These are phyloP conservation scores for Ptychodera flava DNA, from an alignment of 35 echinoderm and acorn worm species.

Conservation along the genomic window DNA sequence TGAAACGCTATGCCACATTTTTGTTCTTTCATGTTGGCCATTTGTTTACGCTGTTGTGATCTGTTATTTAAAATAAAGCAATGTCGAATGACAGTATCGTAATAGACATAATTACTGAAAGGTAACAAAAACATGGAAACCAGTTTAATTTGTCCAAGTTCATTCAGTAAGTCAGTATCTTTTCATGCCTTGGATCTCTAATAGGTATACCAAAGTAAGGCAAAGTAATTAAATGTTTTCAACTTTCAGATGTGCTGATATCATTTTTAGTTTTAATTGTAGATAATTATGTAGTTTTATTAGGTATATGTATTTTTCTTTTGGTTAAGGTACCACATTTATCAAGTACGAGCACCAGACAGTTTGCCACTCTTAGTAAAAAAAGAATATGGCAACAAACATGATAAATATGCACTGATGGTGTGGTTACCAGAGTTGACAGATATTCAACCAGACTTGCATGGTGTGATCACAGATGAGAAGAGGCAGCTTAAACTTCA, in stretches of 20 bases:
- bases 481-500: neutral
- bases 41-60: too few relatives aligned
- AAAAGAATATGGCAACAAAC: neutral
- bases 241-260: neutral
- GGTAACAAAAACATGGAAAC: too few relatives aligned
- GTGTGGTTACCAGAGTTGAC: neutral
- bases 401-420: neutral
- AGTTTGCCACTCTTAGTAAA: neutral
- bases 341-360: neutral
- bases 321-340: neutral
- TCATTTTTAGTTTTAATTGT: neutral
- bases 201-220: too few relatives aligned
- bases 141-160: too few relatives aligned
- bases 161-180: too few relatives aligned
- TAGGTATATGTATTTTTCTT: neutral
- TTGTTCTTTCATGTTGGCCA: too few relatives aligned
- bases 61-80: too few relatives aligned
- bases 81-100: too few relatives aligned
- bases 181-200: too few relatives aligned
- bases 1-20: too few relatives aligned
- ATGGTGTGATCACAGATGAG: neutral
- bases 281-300: neutral
- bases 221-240: neutral
- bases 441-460: neutral
- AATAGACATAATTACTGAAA: too few relatives aligned